These are phyloP conservation scores for Corvus cornix DNA, from an alignment of 2,113 vertebrate species.

Conservation along the genomic window DNA sequence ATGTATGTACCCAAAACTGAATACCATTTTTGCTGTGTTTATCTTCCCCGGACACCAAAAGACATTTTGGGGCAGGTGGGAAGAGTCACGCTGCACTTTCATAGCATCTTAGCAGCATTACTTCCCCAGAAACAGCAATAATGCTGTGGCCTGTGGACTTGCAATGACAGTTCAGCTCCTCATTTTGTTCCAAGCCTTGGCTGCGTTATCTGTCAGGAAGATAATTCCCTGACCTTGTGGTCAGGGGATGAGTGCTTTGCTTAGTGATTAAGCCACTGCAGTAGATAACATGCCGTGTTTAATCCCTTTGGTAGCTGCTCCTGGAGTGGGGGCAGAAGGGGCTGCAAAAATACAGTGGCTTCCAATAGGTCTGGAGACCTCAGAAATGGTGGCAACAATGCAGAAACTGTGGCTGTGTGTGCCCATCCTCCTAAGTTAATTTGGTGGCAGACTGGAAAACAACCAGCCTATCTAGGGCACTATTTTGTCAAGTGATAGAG, in stretches of 20 bases:
- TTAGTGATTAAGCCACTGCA: constrained; percentile 53
- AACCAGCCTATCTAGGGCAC: constrained; percentile 18
- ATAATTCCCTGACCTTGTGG: constrained; percentile 51
- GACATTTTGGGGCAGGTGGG: neutral
- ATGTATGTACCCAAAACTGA: neutral
- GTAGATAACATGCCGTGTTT: neutral
- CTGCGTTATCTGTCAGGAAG: neutral
- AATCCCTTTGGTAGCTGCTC: constrained; percentile 16
- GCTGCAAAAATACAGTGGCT: neutral
- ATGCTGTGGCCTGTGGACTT: neutral
- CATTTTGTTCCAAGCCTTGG: neutral
- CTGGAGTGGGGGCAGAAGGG: neutral
- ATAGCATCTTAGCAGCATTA: neutral
- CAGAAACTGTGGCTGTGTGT: neutral
- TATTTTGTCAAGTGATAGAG: constrained; percentile 12
- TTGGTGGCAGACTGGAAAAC: neutral
- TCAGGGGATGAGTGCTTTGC: constrained; percentile 50
- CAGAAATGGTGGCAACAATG: neutral
- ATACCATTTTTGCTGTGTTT: neutral
- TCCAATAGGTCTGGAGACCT: neutral
- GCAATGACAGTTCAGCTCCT: neutral
- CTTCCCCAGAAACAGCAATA: neutral
- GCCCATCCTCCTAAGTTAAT: neutral
- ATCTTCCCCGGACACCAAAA: neutral
- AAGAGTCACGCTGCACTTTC: neutral